phyloP scores from a whole-genome alignment of 1,140 invertebrate species.

The Drosophila orena region DNA sequence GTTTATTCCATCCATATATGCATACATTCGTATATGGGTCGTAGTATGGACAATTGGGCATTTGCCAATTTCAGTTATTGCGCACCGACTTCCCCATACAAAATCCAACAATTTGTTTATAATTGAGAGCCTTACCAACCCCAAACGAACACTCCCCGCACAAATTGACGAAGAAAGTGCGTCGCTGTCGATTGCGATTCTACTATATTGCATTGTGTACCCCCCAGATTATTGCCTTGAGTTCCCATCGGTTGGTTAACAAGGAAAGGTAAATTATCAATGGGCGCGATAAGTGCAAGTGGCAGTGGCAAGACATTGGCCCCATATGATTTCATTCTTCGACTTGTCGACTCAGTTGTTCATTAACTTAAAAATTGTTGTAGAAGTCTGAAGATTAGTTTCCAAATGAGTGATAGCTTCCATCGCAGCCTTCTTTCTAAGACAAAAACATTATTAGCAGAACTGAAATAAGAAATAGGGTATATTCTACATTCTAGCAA shows the following conservation, averaged over 20 bases:
- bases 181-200: slow-evolving; percentile 5
- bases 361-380: no score
- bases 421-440: no score
- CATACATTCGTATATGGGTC: neutral
- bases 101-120: slow-evolving; percentile 30
- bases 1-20: neutral
- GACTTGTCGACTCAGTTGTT: neutral
- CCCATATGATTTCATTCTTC: neutral
- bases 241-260: neutral
- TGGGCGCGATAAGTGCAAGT: slow-evolving; percentile 2
- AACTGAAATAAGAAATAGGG: no score
- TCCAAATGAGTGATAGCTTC: no score
- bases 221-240: neutral
- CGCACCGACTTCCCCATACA: slow-evolving; percentile 37
- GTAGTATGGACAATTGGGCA: slow-evolving; percentile 34
- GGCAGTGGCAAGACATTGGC: neutral
- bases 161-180: slow-evolving; percentile 10
- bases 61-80: slow-evolving; percentile 67
- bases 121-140: neutral
- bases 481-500: no score
- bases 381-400: no score
- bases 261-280: slow-evolving; percentile 14
- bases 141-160: neutral
- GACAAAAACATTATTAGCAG: no score
- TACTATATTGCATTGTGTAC: neutral